Evolutionary conservation across 2,797 vertebrate genomes (phyloP).

Genomic region (Acanthurus lineatus): DNA sequence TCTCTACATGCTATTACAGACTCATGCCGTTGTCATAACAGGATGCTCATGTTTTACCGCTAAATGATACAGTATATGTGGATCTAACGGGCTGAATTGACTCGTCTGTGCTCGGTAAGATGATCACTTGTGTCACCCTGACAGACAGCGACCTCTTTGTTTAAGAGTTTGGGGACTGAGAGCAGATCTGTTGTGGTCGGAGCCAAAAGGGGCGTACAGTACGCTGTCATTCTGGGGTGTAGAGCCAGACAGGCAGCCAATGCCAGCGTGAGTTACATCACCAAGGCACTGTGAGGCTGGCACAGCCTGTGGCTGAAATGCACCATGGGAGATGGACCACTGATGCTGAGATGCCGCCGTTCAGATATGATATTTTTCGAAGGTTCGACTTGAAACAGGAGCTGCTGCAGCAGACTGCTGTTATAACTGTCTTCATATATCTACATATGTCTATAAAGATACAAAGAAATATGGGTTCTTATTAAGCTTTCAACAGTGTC

Average conservation of each 20-base stretch:
- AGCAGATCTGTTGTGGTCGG: slow-evolving; percentile 75
- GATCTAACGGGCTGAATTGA: slow-evolving; percentile 55
- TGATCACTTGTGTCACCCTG: slow-evolving; percentile 71
- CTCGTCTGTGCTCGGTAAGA: slow-evolving; percentile 63
- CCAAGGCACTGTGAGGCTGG: slow-evolving; percentile 79
- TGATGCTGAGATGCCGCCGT: slow-evolving; percentile 31
- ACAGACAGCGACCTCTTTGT: slow-evolving; percentile 84
- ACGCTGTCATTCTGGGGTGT: slow-evolving; percentile 73
- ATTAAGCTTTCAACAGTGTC: no score
- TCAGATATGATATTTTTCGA: slow-evolving; percentile 28
- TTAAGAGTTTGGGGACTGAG: slow-evolving; percentile 63
- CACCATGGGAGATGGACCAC: slow-evolving; percentile 68
- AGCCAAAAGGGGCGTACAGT: slow-evolving; percentile 73
- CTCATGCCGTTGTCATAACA: background rate
- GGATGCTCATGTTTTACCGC: slow-evolving; percentile 38
- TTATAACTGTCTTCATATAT: no score
- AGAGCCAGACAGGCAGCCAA: slow-evolving; percentile 70
- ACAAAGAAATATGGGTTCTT: no score
- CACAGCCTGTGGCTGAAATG: slow-evolving; percentile 80
- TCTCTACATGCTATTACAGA: background rate
- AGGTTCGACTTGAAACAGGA: slow-evolving; percentile 17
- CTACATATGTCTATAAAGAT: no score
- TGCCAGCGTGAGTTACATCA: slow-evolving; percentile 80
- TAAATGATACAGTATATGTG: slow-evolving; percentile 62
- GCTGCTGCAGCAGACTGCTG: background rate